Conservation (phyloP, 30 jellyfish, hydroid and myxozoan genomes). For the Calvadosia cruxmelitensis region DNA sequence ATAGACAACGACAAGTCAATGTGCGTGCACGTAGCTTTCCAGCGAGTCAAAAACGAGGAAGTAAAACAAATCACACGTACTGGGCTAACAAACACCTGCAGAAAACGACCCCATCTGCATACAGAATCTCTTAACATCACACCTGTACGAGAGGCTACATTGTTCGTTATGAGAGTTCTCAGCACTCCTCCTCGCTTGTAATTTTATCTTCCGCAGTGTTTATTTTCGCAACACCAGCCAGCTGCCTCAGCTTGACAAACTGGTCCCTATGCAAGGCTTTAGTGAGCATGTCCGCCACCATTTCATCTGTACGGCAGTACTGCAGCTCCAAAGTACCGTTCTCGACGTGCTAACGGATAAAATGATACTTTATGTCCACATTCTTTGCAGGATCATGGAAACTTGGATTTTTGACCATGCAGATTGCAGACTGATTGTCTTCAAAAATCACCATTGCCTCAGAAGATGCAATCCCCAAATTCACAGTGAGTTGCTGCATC, state of each 20-base stretch:
- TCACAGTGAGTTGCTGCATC: conserved; percentile 13
- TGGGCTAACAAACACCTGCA: too few species aligned
- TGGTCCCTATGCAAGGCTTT: conserved; percentile 10
- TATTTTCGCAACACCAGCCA: conserved; percentile 28
- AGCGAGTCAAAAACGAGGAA: too few species aligned
- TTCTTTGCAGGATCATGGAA: conserved; percentile 31
- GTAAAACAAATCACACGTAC: too few species aligned
- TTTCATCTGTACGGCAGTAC: conserved; percentile 37
- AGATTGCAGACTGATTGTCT: conserved; percentile 26
- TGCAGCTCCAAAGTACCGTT: conserved; percentile 1
- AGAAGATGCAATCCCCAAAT: background rate
- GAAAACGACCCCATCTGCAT: too few species aligned
- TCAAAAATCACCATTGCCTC: conserved; percentile 4
- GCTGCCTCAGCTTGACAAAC: conserved; percentile 11
- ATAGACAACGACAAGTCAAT: too few species aligned
- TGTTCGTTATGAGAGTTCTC: too few species aligned
- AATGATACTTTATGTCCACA: conserved; percentile 22
- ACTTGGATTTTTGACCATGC: conserved; percentile 23
- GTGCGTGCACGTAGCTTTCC: too few species aligned
- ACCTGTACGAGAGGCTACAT: too few species aligned
- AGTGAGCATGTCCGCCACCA: conserved; percentile 44
- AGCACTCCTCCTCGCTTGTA: too few species aligned
- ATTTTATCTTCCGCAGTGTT: too few species aligned
- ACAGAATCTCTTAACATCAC: too few species aligned
- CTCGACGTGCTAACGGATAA: conserved; percentile 13